A percentile compares a stretch with the other conserved stretches of the same genome.
These are phyloP conservation scores for Mallotus villosus DNA, from an alignment of 2,797 vertebrate genomes.

Conservation along the genomic window DNA sequence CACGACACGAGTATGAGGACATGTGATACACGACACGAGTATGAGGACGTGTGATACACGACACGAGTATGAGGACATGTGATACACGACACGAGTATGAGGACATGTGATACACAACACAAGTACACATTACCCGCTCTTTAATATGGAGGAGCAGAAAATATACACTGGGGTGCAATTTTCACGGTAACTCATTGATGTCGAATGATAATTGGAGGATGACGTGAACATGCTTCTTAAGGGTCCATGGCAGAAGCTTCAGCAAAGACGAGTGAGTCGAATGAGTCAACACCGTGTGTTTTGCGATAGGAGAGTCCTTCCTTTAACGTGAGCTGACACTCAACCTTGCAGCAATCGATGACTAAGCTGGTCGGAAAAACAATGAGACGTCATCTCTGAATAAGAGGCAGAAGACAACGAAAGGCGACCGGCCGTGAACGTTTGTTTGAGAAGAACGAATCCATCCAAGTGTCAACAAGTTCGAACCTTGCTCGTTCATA, in stretches of 20 bases:
- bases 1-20: too few relatives aligned
- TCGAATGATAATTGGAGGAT: background rate
- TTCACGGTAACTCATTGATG: too few relatives aligned
- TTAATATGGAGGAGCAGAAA: too few relatives aligned
- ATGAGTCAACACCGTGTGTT: constrained; percentile 18
- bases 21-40: too few relatives aligned
- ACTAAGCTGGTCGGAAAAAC: constrained; percentile 13
- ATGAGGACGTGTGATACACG: too few relatives aligned
- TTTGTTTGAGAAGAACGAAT: background rate
- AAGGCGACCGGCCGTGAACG: background rate
- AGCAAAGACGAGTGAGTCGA: constrained; percentile 7
- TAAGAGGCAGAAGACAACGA: constrained; percentile 1
- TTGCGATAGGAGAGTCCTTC: constrained; percentile 10
- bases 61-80: too few relatives aligned
- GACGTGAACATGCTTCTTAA: background rate
- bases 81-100: too few relatives aligned
- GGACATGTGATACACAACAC: too few relatives aligned
- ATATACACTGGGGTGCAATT: too few relatives aligned
- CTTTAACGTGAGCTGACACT: constrained; percentile 24
- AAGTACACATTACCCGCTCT: too few relatives aligned
- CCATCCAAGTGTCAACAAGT: background rate
- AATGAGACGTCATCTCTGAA: constrained; percentile 11
- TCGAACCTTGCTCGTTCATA: background rate
- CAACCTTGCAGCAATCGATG: constrained; percentile 21
- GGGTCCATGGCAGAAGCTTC: background rate